phyloP scores from a whole-genome alignment of 2,888 invertebrate species.

The Linnaemya vulpina region DNA sequence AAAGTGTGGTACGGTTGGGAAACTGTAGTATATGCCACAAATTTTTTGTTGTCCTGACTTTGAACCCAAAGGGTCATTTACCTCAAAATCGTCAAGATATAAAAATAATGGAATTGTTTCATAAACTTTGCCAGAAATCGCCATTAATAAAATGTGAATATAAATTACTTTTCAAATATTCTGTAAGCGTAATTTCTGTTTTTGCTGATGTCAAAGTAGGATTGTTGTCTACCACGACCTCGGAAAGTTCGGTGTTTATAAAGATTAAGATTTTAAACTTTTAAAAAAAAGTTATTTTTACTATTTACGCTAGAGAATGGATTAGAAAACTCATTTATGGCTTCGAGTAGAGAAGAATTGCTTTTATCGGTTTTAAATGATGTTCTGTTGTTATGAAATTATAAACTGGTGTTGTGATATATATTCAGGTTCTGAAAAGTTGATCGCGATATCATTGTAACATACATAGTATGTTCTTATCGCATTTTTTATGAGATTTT shows the following conservation, averaged over 20 bases:
- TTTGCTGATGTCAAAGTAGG: conserved; percentile 55
- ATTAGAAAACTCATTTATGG: conserved; percentile 32
- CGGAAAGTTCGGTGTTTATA: conserved; percentile 62
- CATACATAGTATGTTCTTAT: no score
- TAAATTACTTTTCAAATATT: conserved; percentile 40
- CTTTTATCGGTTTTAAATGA: conserved; percentile 44
- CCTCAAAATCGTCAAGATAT: no score
- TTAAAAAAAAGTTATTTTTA: conserved; percentile 58
- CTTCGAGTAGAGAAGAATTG: conserved; percentile 35
- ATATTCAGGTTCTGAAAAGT: no score
- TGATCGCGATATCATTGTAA: no score
- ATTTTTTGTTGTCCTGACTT: conserved; percentile 59
- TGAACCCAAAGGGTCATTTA: conserved; percentile 59
- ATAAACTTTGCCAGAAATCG: conserved; percentile 50
- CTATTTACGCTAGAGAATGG: conserved; percentile 45
- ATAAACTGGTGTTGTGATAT: no score
- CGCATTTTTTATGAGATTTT: no score
- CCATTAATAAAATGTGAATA: conserved; percentile 50
- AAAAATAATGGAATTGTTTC: conserved; percentile 59
- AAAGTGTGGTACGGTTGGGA: conserved; percentile 49
- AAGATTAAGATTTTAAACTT: conserved; percentile 57
- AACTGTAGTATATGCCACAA: conserved; percentile 61
- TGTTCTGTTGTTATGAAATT: neutral
- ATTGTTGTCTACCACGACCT: conserved; percentile 58
- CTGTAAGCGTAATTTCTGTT: conserved; percentile 57